phyloP scores from a whole-genome alignment of 2,797 vertebrate species.

The Babyrousa celebensis region DNA sequence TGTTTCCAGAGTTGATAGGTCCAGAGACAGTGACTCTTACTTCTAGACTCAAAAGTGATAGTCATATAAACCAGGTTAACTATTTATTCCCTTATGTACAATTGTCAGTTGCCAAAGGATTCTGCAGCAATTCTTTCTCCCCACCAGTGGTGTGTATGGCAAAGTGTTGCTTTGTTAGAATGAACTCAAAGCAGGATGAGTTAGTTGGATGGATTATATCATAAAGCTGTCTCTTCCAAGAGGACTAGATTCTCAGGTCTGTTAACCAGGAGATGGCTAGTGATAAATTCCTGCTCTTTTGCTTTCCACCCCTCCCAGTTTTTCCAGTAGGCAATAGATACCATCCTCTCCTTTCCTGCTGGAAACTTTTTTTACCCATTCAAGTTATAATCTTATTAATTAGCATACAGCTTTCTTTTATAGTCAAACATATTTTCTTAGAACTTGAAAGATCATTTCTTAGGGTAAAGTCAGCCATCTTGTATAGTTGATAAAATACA shows the following conservation, averaged over 20 bases:
- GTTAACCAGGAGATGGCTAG: constrained; percentile 7
- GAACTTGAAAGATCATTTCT: constrained; percentile 43
- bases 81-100: neutral
- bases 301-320: neutral
- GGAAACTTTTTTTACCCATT: neutral
- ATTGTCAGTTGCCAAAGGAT: neutral
- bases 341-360: neutral
- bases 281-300: constrained; percentile 60
- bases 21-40: neutral
- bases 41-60: constrained; percentile 11
- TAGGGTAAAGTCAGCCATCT: constrained; percentile 3
- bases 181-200: constrained; percentile 23
- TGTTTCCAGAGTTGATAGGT: constrained; percentile 19
- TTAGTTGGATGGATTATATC: constrained; percentile 26
- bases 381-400: constrained; percentile 23
- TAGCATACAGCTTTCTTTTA: neutral
- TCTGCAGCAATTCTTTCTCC: neutral
- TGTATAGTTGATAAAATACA: constrained; percentile 32
- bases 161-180: constrained; percentile 29
- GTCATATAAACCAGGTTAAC: neutral
- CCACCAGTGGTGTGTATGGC: neutral
- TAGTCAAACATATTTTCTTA: constrained; percentile 35
- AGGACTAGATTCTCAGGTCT: constrained; percentile 20
- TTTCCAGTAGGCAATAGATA: constrained; percentile 24
- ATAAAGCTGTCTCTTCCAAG: neutral